These are phyloP conservation scores for Lethenteron reissneri DNA, from an alignment of 2,113 vertebrate genomes.

Conservation along the genomic window DNA sequence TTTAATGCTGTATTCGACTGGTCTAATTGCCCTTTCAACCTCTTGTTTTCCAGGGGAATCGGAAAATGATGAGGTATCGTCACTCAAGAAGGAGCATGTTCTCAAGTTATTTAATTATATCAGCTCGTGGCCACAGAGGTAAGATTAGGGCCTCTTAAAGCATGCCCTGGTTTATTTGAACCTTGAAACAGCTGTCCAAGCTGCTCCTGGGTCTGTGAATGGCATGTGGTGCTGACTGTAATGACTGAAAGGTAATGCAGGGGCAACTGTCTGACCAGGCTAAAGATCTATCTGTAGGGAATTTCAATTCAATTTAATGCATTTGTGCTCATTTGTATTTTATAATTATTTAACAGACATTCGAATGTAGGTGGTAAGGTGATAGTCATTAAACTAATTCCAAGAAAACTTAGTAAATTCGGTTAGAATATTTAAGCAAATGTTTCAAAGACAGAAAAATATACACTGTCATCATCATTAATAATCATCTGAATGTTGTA, in stretches of 20 bases:
- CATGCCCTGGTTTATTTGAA: background rate
- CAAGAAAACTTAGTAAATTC: background rate
- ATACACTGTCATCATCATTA: background rate
- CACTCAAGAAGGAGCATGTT: slow-evolving; percentile 95
- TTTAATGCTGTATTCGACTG: no score
- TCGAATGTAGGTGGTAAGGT: background rate
- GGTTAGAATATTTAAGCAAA: background rate
- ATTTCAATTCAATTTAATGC: background rate
- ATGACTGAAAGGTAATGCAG: background rate
- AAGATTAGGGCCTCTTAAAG: slow-evolving; percentile 13
- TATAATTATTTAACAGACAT: background rate
- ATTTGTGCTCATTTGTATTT: background rate
- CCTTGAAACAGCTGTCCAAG: background rate
- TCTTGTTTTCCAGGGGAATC: slow-evolving; percentile 47
- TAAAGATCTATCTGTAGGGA: background rate
- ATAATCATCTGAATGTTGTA: background rate
- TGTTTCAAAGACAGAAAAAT: background rate
- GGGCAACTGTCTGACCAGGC: background rate
- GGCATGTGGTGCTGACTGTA: background rate
- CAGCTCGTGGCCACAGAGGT: slow-evolving; percentile 98
- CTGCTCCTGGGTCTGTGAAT: background rate
- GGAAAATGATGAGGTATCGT: slow-evolving; percentile 75
- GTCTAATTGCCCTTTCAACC: no score
- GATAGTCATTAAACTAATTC: background rate
- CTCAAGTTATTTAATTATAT: slow-evolving; percentile 96